Conservation (phyloP, 2,888 invertebrate genomes). For the Drosophila flavopinicola region DNA sequence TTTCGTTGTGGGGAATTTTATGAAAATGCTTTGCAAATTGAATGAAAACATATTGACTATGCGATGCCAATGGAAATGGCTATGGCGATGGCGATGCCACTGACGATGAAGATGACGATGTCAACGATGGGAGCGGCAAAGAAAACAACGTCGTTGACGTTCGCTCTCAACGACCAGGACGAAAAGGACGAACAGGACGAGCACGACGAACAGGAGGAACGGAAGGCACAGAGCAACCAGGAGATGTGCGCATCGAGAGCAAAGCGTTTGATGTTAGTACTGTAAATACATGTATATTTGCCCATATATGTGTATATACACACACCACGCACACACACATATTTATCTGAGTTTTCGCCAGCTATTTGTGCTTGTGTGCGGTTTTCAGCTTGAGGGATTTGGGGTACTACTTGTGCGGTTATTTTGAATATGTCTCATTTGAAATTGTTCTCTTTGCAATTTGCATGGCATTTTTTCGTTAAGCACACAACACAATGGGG, state of each 20-base stretch:
- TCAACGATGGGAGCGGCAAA: constrained; percentile 64
- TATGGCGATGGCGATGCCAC: constrained; percentile 33
- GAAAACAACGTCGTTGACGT: constrained; percentile 73
- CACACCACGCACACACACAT: constrained; percentile 14
- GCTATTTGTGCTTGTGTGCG: constrained; percentile 63
- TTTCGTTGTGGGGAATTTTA: constrained; percentile 80
- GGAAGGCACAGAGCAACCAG: constrained; percentile 5
- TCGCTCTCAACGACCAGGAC: constrained; percentile 14
- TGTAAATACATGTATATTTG: constrained; percentile 74
- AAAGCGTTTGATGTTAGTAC: constrained; percentile 76
- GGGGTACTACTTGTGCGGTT: constrained; percentile 49
- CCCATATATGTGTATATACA: constrained; percentile 42
- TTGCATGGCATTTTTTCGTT: constrained; percentile 53
- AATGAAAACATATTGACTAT: constrained; percentile 82
- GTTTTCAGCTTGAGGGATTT: constrained; percentile 37
- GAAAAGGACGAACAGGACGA: constrained; percentile 7
- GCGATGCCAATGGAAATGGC: constrained; percentile 58
- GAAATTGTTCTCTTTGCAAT: constrained; percentile 73
- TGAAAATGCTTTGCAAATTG: constrained; percentile 81
- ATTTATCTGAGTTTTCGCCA: constrained; percentile 42
- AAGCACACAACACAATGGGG: constrained; percentile 30
- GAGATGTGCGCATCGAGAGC: constrained; percentile 37
- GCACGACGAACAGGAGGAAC: constrained; percentile 5
- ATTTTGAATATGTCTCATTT: constrained; percentile 74
- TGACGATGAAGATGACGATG: constrained; percentile 40